Base-by-base conservation (phyloP, 2,888 invertebrate species). In the Spodoptera exigua region DNA sequence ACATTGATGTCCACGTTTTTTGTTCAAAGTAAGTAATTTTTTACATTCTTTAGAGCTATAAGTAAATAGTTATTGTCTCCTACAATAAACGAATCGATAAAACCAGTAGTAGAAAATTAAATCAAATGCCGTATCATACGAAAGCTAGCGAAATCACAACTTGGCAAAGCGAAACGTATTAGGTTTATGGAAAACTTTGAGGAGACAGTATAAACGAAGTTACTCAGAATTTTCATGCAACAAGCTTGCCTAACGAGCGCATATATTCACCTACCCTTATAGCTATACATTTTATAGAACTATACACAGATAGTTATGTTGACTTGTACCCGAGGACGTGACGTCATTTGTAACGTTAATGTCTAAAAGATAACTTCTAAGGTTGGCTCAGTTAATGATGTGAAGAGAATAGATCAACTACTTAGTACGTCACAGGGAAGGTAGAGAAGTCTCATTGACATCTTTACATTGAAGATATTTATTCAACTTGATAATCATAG, bases 281-380 rank as follows among this genome's bases (percentile, higher is more conserved):
- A 45, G 40, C 53, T 35, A 1, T 13, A 27, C n/a, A 7, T 17
- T 44, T 58, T 67, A 81, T 83, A 84, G 86, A n/a, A n/a, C n/a
- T n/a, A 87, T 88, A 88, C 88, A 86, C 84, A 85, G 81, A 83
- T 85, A 84, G 84, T 84, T 84, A 64, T 78, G 76, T 79, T 77
- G 79, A 83, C 79, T 63, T 51, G 57, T 64, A 43, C 39, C 34
- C 27, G 41, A 46, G 57, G 12, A 56, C 56, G 65, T 67, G 61
- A 60, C 54, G 55, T 79, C 74, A 83, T 82, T 83, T 84, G 79
- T 81, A 79, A 46, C 39, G 35, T 60, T 55, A 36, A 44, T 27
- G 56, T 54, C 43, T 18, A 48, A 12, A 21, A 14, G 36, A 36
- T 59, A 56, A 52, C 37, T 52, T 55, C 12, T 32, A 27, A 46